A percentile compares a stretch with the other conserved stretches of the same genome.
phyloP scores from a whole-genome alignment of 2,888 invertebrate species.

The Pogonocherus hispidulus region DNA sequence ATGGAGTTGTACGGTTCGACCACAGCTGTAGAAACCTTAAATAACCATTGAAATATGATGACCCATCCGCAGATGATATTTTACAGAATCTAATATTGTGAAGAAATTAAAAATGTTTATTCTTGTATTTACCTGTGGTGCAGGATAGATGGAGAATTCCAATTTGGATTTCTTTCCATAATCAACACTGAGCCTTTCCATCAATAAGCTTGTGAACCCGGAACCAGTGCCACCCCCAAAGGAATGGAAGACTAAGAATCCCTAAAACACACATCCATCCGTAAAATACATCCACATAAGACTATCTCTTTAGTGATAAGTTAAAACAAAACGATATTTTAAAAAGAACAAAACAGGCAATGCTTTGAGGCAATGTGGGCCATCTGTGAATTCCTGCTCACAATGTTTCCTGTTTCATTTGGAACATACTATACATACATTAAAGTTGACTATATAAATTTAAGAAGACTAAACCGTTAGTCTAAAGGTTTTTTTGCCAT shows the following conservation, averaged over 20 bases:
- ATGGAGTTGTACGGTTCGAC: slow-evolving; percentile 95
- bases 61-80: no score
- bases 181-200: slow-evolving; percentile 92
- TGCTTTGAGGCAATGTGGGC: no score
- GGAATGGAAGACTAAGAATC: slow-evolving; percentile 94
- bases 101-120: background rate
- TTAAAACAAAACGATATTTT: background rate
- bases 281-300: background rate
- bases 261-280: slow-evolving; percentile 69
- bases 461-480: no score
- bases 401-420: no score
- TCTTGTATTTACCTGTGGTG: slow-evolving; percentile 79
- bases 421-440: no score
- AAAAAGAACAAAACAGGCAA: no score
- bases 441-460: no score
- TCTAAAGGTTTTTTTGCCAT: no score
- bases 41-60: background rate
- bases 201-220: slow-evolving; percentile 92
- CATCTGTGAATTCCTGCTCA: no score
- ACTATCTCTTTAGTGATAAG: background rate
- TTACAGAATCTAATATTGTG: background rate
- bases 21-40: slow-evolving; percentile 82
- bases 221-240: slow-evolving; percentile 93
- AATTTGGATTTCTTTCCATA: slow-evolving; percentile 95
- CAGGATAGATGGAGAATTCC: slow-evolving; percentile 95